Evolutionary conservation across 2,888 invertebrate genomes (phyloP), one percentile per base, ranked within the genome.

Genomic region (Timema cristinae): DNA sequence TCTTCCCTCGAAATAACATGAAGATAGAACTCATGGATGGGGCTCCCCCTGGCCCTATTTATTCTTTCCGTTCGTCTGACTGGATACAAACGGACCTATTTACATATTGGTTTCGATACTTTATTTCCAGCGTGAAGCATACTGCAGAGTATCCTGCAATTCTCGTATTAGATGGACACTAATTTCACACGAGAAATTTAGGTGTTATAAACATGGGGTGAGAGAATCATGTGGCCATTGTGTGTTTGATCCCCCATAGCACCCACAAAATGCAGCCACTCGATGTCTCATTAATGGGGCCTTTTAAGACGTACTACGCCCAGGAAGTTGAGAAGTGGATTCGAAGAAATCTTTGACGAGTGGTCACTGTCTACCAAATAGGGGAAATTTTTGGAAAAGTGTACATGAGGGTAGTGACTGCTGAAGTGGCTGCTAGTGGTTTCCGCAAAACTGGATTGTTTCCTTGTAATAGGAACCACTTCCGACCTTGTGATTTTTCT

Each of bases 231-330:
- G 50, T 63, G 32, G 2, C 15, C 6, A 63, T 70, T 9, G 9
- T 70, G 7, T 61, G 51, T 11, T 49, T 51, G 6, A 63, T n/a
- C 15, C 61, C 69, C 11, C 50, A 50, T 11, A n/a, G 9, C 50
- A 67, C 50, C 4, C n/a, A 50, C 52, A 52, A 68, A 11, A 16
- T 70, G 70, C 51, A 63, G 16, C 32, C 70, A 13, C 52, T 68
- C 2, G 52, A 68, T 2, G 52, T 11, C 11, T 69, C 74, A 7
- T 76, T 76, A 56, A 75, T 75, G 32, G 32, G 32, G 32, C 32
- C 32, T 32, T 32, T 32, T 32, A 32, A 32, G 32, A 32, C 32
- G 32, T 54, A 5, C 8, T 54, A 68, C 9, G 13, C 13, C 1
- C 49, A 67, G 16, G 51, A n/a, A 2, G 32, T 50, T 9, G 5